Conservation (phyloP, 2,113 vertebrate genomes). For the Vicugna pacos region DNA sequence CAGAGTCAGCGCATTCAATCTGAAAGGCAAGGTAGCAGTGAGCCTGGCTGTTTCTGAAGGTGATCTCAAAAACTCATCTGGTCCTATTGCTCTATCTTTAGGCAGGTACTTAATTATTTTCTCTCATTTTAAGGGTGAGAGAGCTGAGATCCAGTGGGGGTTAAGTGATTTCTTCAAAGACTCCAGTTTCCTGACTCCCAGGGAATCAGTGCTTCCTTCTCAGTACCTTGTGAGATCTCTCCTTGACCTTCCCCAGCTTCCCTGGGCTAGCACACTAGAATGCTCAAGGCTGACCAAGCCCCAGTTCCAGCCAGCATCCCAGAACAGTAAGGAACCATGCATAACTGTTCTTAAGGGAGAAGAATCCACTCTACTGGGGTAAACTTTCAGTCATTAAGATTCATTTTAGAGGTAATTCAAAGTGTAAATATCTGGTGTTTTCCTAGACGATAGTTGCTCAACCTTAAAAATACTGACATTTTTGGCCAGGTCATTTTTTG, state of each 20-base stretch:
- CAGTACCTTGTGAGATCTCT: neutral
- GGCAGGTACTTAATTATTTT: neutral
- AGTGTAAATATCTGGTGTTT: neutral
- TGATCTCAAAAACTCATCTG: neutral
- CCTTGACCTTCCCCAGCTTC: neutral
- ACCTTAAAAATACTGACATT: neutral
- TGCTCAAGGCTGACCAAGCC: neutral
- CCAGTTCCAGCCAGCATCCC: neutral
- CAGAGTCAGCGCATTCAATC: neutral
- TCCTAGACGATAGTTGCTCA: neutral
- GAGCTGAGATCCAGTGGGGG: neutral
- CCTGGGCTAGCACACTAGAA: neutral
- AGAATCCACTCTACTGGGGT: neutral
- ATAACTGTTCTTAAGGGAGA: neutral
- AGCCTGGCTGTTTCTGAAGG: constrained; percentile 40
- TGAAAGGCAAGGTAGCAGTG: neutral
- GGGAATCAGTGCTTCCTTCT: neutral
- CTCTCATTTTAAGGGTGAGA: neutral
- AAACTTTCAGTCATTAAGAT: neutral
- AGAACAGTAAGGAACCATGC: constrained; percentile 3
- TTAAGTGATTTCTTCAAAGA: constrained; percentile 39
- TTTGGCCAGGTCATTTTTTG: neutral
- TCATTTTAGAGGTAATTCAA: constrained; percentile 38
- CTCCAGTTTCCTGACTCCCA: neutral
- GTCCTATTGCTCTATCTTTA: neutral